A percentile compares a stretch with the other conserved stretches of the same genome.
These are phyloP conservation scores for Tiaroga cobitis DNA, from an alignment of 2,797 vertebrate genomes.

Conservation along the genomic window DNA sequence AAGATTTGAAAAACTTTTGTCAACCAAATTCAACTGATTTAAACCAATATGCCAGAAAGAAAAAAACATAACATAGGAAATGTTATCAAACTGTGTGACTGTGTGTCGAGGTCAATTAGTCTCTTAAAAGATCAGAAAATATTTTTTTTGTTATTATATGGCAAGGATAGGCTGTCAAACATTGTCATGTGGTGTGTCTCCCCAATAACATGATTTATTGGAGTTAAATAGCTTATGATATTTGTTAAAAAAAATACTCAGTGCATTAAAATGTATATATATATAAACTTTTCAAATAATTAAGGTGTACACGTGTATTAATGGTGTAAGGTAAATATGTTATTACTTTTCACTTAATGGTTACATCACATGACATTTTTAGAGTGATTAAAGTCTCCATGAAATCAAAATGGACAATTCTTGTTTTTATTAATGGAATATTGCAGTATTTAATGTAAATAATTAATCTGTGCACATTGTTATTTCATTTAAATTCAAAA, in stretches of 20 bases:
- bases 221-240: not conserved
- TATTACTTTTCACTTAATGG: not conserved
- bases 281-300: too few species aligned
- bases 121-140: not conserved
- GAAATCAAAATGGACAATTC: not conserved
- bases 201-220: not conserved
- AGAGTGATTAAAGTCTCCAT: not conserved
- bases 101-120: not conserved
- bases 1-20: too few species aligned
- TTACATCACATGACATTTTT: not conserved
- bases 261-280: not conserved
- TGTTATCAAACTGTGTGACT: not conserved
- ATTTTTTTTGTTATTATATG: not conserved
- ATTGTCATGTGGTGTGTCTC: not conserved
- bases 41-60: too few species aligned
- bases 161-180: not conserved
- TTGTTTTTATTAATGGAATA: too few species aligned
- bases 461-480: too few species aligned
- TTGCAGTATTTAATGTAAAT: too few species aligned
- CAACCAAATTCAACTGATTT: too few species aligned
- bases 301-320: too few species aligned
- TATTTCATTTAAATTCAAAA: too few species aligned
- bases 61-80: not conserved
- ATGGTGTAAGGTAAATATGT: not conserved
- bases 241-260: not conserved